Evolutionary conservation across 2,888 invertebrate genomes (phyloP), one percentile per base, ranked within the genome.

Genomic region (Rhagophthalmus giganteus): DNA sequence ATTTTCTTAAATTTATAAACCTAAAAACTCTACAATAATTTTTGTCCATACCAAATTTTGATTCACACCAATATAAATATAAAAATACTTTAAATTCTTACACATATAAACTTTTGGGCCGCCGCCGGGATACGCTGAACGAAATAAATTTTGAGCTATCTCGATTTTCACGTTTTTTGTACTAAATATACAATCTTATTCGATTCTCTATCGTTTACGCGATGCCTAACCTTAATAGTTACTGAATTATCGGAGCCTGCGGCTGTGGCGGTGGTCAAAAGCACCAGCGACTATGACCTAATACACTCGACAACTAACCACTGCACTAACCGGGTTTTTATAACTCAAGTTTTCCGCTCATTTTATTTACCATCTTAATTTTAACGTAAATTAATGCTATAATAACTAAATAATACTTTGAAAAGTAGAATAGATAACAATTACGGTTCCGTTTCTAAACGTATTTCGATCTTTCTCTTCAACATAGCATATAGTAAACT

Each of bases 1-100:
- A 80, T 77, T 79, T 81, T 80, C 81, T 74, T 73, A 74, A 74
- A 73, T 70, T 72, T 72, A 71, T 70, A 69, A 75, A 75, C 75
- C 74, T 74, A 75, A 75, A 72, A 66, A 73, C 69, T 73, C 74
- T 75, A 75, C 75, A 70, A 74, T 73, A 74, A 74, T 74, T 72
- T 65, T 74, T 74, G 72, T 73, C 72, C 67, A 73, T 74, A 75
- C 74, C 74, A 71, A 76, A 76, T 76, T 76, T 76, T 76, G 76
- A 76, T 76, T 76, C 74, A 75, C 76, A 76, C 75, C 74, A 75
- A 76, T 75, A 75, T 75, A 75, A 75, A 74, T 75, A 75, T 75
- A 75, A 75, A 75, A 75, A 75, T 75, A 75, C 74, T 75, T 75
- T 71, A 71, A 74, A 74, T 73, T 75, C 74, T 75, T 74, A 74